A percentile compares a stretch with the other conserved stretches of the same genome.
These are phyloP conservation scores for Limonius californicus DNA, from an alignment of 1,140 invertebrate species.

Conservation along the genomic window DNA sequence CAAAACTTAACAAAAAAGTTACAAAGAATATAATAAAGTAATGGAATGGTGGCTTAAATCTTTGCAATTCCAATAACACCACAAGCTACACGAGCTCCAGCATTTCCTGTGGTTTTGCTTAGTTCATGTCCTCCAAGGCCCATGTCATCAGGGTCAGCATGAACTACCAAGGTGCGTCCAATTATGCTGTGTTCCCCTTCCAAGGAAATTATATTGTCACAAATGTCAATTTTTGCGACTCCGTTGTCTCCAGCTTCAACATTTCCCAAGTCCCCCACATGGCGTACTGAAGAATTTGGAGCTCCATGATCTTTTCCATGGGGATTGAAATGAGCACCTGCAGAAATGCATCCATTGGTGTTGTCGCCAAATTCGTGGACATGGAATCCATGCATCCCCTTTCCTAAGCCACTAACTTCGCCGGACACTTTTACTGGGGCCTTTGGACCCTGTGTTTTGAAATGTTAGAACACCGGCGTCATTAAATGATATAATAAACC, in stretches of 20 bases:
- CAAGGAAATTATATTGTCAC: constrained; percentile 70
- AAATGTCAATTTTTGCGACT: constrained; percentile 73
- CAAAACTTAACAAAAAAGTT: background rate
- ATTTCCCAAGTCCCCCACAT: constrained; percentile 93
- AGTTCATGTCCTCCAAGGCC: constrained; percentile 90
- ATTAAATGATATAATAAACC: constrained; percentile 22
- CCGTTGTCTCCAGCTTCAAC: constrained; percentile 69
- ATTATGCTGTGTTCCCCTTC: constrained; percentile 75
- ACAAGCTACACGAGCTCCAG: constrained; percentile 91
- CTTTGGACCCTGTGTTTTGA: constrained; percentile 47
- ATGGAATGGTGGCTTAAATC: constrained; percentile 38
- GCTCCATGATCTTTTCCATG: constrained; percentile 78
- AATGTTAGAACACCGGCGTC: background rate
- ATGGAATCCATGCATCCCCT: constrained; percentile 88
- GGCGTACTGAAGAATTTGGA: constrained; percentile 68
- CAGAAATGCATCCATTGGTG: constrained; percentile 93
- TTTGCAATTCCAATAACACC: constrained; percentile 92
- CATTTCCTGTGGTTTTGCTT: constrained; percentile 95
- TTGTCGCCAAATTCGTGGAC: constrained; percentile 97
- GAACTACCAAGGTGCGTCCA: constrained; percentile 86
- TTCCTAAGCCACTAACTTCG: constrained; percentile 63
- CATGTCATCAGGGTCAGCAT: constrained; percentile 93
- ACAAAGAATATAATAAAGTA: constrained; percentile 13
- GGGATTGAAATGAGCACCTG: constrained; percentile 96
- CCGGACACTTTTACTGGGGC: constrained; percentile 65